Base-by-base conservation (phyloP, 2,113 vertebrate species). In the Oryzias celebensis region DNA sequence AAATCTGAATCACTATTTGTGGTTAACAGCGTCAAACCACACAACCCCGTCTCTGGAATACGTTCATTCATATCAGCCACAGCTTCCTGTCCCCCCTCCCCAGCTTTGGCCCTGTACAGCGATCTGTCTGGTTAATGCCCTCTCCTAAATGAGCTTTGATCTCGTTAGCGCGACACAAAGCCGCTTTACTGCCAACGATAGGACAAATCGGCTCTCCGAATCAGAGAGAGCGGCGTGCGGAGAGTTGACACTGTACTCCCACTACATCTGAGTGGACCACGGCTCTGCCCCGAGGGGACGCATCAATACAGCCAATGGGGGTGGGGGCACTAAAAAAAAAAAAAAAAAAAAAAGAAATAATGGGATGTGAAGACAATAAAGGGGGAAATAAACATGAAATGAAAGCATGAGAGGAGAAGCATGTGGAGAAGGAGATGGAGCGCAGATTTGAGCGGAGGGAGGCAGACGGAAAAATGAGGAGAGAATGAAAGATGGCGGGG, bases 171-270 rank as follows among this genome's bases (percentile, higher is more conserved):
- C 68, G 46, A 90, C 81, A 89, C 86, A 91, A 91, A 91, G 88
- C 90, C 84, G 89, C 90, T 91, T 91, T 91, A 81, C 86, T 85
- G 83, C 87, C 83, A 90, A 75, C 59, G 89, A 91, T 90, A 88
- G 81, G 80, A 82, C 73, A 88, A 89, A 90, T 87, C 82, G 76
- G 84, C 84, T 89, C 79, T 71, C 20, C 2, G 24, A 58, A 68
- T 82, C 41, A 70, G 61, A 45, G 62, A 48, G 52, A 51, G 48
- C 24, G 44, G 16, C 14, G 13, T 2, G 7, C 17, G 14, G 54
- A 73, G 73, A 67, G 80, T 47, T 52, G 61, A 58, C 55, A 78
- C 66, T 75, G 73, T 56, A 71, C 60, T 72, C 50, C 46, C 17
- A 8, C 63, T 79, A 44, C 66, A 62, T 76, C 66, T 2, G 70